phyloP scores from a whole-genome alignment of 2,113 vertebrate genomes.

The Heliornis fulica region DNA sequence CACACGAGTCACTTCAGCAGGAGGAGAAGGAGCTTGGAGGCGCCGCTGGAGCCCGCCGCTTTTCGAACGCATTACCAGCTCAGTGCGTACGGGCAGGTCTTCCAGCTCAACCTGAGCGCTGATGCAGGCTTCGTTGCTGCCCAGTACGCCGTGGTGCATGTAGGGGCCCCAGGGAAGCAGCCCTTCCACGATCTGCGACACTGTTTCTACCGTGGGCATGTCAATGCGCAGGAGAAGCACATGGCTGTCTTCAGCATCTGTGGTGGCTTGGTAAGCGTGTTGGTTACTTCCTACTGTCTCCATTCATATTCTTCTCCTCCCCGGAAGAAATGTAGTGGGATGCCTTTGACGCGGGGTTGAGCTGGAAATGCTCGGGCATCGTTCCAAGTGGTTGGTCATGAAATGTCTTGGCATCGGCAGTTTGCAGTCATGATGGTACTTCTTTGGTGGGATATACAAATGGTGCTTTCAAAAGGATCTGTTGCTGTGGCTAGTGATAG shows the following conservation, averaged over 20 bases:
- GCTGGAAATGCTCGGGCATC: not conserved
- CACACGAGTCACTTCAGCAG: slow-evolving; percentile 81
- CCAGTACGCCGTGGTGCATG: slow-evolving; percentile 81
- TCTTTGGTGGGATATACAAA: not conserved
- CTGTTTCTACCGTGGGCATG: slow-evolving; percentile 94
- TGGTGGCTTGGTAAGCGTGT: slow-evolving; percentile 89
- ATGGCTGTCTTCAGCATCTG: slow-evolving; percentile 91
- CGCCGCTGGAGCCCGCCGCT: slow-evolving; percentile 34
- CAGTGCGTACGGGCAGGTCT: slow-evolving; percentile 88
- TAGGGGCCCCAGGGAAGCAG: slow-evolving; percentile 67
- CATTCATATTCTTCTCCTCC: not conserved
- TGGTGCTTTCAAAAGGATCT: not conserved
- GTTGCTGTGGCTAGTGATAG: not conserved
- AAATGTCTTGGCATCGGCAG: not conserved
- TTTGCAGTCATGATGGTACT: not conserved
- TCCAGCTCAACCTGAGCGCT: slow-evolving; percentile 90
- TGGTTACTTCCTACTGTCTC: not conserved
- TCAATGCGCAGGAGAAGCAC: slow-evolving; percentile 79
- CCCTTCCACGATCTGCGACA: slow-evolving; percentile 79
- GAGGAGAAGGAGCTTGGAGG: slow-evolving; percentile 80
- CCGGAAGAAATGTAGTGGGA: not conserved
- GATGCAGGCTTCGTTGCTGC: slow-evolving; percentile 86
- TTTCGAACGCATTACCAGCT: slow-evolving; percentile 84
- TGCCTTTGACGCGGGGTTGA: not conserved
- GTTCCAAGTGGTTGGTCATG: not conserved